Evolutionary conservation across 2,797 vertebrate genomes (phyloP), one percentile per base, ranked within the genome.

Genomic region (Gallinago solitaria): DNA sequence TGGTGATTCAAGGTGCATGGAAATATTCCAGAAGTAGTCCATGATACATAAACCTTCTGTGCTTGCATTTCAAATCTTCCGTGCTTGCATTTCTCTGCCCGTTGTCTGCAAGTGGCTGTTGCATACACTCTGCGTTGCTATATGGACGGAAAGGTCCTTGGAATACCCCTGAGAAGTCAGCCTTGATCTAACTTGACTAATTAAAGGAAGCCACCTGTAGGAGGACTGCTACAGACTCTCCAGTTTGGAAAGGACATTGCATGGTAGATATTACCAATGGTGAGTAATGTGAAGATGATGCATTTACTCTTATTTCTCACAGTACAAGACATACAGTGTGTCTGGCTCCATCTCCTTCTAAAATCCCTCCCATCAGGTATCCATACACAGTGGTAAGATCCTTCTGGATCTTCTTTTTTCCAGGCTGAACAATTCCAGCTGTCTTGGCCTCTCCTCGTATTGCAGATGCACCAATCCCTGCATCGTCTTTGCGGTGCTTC

Each of bases 121-220:
- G 63, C 70, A 56, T 77, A n/a, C 25, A 8, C 14, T 57, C 51
- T 74, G 91, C 9, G 8, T 59, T 74, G 39, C 60, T 70, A 8
- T 2, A 70, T 53, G 80, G 86, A 80, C 33, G 76, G 73, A 56
- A 86, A 88, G 16, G 60, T 86, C 76, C 50, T 94, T 77, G 77
- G 80, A 88, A 69, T 63, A 86, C 11, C 47, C 43, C 54, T 90
- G 90, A 27, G 54, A 57, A 79, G 45, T 81, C 59, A 82, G n/a
- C 76, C 79, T 89, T 76, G 83, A 90, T 87, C 63, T 76, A 53
- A 73, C 82, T 61, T 91, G 59, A 24, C 28, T 95, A 59, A 89
- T 74, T 63, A 76, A 85, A 82, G 59, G 79, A 76, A 82, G 41
- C 25, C 61, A 63, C 45, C 67, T 64, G 30, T 82, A 45, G 28